phyloP scores from a whole-genome alignment of 2,888 invertebrate genomes.

The Lasioglossum zephyrum region DNA sequence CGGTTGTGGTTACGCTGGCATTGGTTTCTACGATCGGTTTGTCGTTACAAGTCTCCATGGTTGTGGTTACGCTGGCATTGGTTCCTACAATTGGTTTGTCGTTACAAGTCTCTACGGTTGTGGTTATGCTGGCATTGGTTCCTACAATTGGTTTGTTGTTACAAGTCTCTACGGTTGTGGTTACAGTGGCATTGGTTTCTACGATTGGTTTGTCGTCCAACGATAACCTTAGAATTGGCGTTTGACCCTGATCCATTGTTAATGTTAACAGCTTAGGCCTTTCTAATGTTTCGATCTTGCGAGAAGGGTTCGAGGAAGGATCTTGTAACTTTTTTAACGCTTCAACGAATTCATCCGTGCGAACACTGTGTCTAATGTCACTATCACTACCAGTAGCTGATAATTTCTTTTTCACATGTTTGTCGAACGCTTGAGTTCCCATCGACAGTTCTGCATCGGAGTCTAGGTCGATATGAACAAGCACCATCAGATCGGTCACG shows the following conservation, averaged over 20 bases:
- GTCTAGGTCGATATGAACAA: constrained; percentile 89
- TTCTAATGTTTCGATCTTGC: constrained; percentile 70
- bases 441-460: constrained; percentile 86
- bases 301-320: constrained; percentile 55
- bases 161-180: too few relatives aligned
- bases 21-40: constrained; percentile 21
- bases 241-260: constrained; percentile 72
- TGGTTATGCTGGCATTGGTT: too few relatives aligned
- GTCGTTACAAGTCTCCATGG: constrained; percentile 55
- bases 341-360: constrained; percentile 86
- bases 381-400: constrained; percentile 86
- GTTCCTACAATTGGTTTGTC: constrained; percentile 9
- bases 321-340: constrained; percentile 84
- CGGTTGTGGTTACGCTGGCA: constrained; percentile 2
- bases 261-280: constrained; percentile 76
- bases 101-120: too few relatives aligned
- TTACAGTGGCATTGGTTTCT: too few relatives aligned
- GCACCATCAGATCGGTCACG: constrained; percentile 88
- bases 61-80: constrained; percentile 17
- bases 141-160: too few relatives aligned
- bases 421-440: constrained; percentile 80
- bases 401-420: constrained; percentile 75
- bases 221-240: constrained; percentile 80
- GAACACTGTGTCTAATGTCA: constrained; percentile 85
- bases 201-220: constrained; percentile 50